A percentile compares a stretch with the other conserved stretches of the same genome.
These are phyloP conservation scores for Callorhinus ursinus DNA, from an alignment of 2,113 vertebrate species.

Conservation along the genomic window DNA sequence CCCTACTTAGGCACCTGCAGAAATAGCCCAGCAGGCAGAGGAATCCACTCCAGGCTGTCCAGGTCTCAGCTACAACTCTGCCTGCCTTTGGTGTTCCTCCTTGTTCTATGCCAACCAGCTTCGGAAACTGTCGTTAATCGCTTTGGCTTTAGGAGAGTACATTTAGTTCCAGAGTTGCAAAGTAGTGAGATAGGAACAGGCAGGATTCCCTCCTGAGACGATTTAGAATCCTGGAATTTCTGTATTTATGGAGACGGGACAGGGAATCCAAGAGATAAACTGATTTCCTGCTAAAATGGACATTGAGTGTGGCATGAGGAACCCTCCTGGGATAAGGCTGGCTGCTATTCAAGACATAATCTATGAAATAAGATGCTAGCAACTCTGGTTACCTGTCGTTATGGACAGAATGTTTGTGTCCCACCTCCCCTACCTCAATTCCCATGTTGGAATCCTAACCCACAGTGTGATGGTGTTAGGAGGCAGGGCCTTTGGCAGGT, in stretches of 20 bases:
- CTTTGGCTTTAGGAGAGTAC: neutral
- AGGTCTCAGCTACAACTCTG: neutral
- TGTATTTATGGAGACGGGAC: neutral
- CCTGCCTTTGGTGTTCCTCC: neutral
- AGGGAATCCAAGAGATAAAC: neutral
- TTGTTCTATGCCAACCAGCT: neutral
- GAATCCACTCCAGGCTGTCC: neutral
- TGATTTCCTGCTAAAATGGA: neutral
- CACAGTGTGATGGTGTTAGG: neutral
- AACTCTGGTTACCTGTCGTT: neutral
- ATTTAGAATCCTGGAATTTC: neutral
- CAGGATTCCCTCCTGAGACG: neutral
- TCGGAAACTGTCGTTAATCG: neutral
- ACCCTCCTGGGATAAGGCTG: neutral
- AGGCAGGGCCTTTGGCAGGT: neutral
- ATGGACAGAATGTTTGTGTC: neutral
- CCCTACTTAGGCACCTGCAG: neutral
- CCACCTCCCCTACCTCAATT: neutral
- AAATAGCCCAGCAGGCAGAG: neutral
- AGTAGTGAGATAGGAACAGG: neutral
- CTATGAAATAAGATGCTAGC: neutral
- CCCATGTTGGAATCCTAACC: neutral
- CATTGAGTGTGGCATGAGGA: rapidly evolving
- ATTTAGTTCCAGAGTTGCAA: neutral
- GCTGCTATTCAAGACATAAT: neutral